Evolutionary conservation across 2,113 vertebrate genomes (phyloP), one percentile per base, ranked within the genome.

Genomic region (Mormyrus iriodes): DNA sequence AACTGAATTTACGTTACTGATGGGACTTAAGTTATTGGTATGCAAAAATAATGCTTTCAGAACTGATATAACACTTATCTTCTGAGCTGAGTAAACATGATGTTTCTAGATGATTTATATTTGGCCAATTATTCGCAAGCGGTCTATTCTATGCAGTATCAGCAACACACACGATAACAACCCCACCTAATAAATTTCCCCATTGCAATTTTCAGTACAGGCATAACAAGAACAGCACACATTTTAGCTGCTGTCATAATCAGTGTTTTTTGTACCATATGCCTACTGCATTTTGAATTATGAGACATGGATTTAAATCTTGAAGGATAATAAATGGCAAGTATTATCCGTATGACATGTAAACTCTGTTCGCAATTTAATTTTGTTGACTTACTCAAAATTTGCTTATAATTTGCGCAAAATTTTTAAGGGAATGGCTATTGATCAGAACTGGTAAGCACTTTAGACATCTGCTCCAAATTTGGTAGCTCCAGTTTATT

Each of bases 221-320:
- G 42, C 89, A 86, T 53, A 90, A 73, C 89, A 88, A 69, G 58
- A 88, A 88, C 88, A 69, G 87, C 87, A 88, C 55, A 73, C 88
- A 44, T 76, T 89, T 89, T 90, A 90, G 90, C 92, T 91, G 92
- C 91, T 89, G 86, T 84, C 65, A 91, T 89, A 79, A 93, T 92
- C 92, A 93, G 92, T 92, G 88, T 55, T 46, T 89, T 84, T 27
- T 69, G n/a, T 69, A 69, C 3, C 61, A 27, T 27, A 48, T 48
- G 46, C 46, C 46, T 48, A 10, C 61, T 65, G 24, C 58, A 13
- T 27, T 24, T 9, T 27, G n/a, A 65, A 65, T 27, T 65, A 65
- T 27, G 58, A 65, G 58, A 65, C n/a, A 65, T 65, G 24, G 9
- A 61, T 61, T 61, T 61, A 61, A 61, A 69, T 69, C 27, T 69